Conservation (phyloP, 2,113 vertebrate genomes). For the Bombycilla garrulus region DNA sequence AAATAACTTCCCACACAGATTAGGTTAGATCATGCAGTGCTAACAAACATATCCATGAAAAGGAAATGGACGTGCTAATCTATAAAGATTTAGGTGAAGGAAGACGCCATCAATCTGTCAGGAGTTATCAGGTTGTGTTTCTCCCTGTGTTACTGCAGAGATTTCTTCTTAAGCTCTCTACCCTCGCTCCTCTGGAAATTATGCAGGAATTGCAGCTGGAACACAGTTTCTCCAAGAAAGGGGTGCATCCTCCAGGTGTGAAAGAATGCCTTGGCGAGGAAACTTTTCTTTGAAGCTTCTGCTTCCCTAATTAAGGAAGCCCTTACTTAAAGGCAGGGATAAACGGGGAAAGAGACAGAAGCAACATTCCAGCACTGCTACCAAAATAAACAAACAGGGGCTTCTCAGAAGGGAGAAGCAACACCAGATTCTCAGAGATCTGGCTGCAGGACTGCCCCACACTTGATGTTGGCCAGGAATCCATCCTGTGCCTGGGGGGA, state of each 20-base stretch:
- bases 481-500: neutral
- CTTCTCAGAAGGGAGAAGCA: neutral
- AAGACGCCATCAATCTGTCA: conserved; percentile 60
- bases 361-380: neutral
- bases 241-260: neutral
- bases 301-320: neutral
- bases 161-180: neutral
- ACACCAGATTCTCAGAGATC: neutral
- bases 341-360: neutral
- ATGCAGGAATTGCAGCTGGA: neutral
- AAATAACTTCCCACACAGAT: conserved; percentile 53
- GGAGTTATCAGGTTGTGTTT: conserved; percentile 8
- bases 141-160: neutral
- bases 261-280: neutral
- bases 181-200: neutral
- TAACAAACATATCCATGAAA: conserved; percentile 52
- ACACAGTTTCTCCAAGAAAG: neutral
- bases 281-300: neutral
- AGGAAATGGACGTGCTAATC: conserved; percentile 63
- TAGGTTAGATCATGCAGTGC: conserved; percentile 48
- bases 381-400: neutral
- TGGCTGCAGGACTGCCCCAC: neutral
- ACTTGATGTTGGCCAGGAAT: neutral
- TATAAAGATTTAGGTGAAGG: conserved; percentile 58
- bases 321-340: neutral